Base-by-base conservation (phyloP, 2,113 vertebrate species). In the Onychostruthus taczanowskii region DNA sequence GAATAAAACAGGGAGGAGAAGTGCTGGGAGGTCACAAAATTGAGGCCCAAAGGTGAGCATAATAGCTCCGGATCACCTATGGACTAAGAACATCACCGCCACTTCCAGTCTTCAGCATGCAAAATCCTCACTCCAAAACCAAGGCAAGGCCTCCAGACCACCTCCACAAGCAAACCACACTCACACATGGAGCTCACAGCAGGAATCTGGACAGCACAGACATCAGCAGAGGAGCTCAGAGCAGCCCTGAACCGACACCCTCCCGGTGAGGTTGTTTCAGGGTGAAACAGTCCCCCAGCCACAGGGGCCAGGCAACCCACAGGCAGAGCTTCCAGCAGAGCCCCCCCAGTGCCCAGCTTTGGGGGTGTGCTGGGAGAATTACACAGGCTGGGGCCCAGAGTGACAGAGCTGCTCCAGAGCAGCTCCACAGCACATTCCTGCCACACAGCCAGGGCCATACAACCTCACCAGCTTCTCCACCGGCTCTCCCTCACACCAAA, bases 391-490 rank as follows among this genome's bases (percentile, higher is more conserved):
- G 50, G 33, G 50, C 43, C 7, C 6, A 5, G 30, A 30, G n/a
- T 3, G 6, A 39, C n/a, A 81, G 61, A 46, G 69, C 27, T 47
- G 7, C 64, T 67, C 44, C 79, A 56, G 33, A 39, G 56, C 14
- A 79, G 63, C 22, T 47, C 49, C 52, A 47, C 11, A 55, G 46
- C 73, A 55, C 0, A 0, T 27, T 50, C 46, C 62, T 46, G 62
- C 14, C 10, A 33, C 49, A 4, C 30, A 52, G 55, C 14, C 70
- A 59, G 61, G 0, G 3, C 68, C 6, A 3, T 0, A 28, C 59
- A 81, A 67, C 41, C 55, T 37, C n/a, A 21, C 3, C 0, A 0
- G n/a, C 43, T 41, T 37, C 61, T 52, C 62, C 44, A 63, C 9
- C 12, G 30, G 22, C 27, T 24, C 35, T 30, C 41, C 52, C 43